A percentile compares a stretch with the other conserved stretches of the same genome.
These are phyloP conservation scores for Benitochromis conjunctus DNA, from an alignment of 2,113 vertebrate species.

Conservation along the genomic window DNA sequence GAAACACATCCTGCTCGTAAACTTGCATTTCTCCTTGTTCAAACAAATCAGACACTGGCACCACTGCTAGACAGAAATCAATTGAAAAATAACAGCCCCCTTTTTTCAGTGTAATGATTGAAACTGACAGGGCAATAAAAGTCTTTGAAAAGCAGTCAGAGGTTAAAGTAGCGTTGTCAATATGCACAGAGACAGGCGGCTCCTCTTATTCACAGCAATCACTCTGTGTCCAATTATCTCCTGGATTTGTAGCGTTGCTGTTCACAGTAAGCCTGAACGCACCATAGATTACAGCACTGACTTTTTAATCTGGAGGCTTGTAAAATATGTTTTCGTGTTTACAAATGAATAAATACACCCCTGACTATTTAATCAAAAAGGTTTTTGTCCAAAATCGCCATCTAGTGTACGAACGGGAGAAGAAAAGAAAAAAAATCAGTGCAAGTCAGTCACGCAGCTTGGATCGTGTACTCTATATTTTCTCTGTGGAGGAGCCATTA, in stretches of 20 bases:
- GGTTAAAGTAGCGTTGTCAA: neutral
- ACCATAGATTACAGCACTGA: slow-evolving; percentile 1
- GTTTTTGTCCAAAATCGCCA: slow-evolving; percentile 34
- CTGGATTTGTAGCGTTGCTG: neutral
- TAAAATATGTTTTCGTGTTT: neutral
- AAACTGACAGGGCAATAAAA: neutral
- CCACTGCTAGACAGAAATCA: neutral
- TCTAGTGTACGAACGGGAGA: slow-evolving; percentile 29
- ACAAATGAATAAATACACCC: neutral
- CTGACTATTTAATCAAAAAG: neutral
- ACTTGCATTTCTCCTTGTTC: neutral
- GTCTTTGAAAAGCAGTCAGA: neutral
- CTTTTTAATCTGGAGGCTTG: neutral
- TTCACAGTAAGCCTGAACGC: neutral
- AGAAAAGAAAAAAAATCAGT: neutral
- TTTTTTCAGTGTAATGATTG: neutral
- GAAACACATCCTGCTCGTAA: neutral
- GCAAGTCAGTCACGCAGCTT: neutral
- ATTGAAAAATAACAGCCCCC: neutral
- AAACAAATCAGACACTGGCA: neutral
- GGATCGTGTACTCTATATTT: neutral
- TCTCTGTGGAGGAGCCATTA: neutral
- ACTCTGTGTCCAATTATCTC: neutral
- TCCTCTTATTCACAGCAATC: neutral
- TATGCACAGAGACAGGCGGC: neutral